Evolutionary conservation across 2,113 vertebrate species (phyloP).

Genomic region (Lophochroa leadbeateri): DNA sequence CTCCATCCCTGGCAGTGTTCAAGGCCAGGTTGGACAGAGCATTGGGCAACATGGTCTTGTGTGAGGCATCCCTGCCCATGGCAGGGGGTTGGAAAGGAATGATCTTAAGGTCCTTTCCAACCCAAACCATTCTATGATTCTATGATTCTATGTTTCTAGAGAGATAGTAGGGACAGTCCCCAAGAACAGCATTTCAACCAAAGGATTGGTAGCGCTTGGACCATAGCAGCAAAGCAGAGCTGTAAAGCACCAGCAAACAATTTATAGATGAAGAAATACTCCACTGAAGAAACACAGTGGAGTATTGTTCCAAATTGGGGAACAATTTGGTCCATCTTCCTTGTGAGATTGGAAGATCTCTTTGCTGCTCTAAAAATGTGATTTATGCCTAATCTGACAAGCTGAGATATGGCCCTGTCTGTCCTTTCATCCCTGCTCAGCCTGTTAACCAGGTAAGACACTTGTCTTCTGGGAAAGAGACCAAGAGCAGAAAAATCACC

Average conservation of each 20-base stretch:
- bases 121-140: too few relatives aligned
- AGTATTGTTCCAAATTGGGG: too few relatives aligned
- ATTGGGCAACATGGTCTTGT: too few relatives aligned
- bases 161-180: neutral
- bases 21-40: too few relatives aligned
- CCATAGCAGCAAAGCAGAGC: neutral
- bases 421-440: neutral
- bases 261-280: neutral
- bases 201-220: neutral
- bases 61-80: too few relatives aligned
- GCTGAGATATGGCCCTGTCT: accelerated
- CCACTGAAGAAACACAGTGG: too few relatives aligned
- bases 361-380: neutral
- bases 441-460: neutral
- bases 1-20: too few relatives aligned
- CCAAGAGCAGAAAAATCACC: neutral
- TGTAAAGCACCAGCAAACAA: neutral
- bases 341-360: neutral
- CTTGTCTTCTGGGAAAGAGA: neutral
- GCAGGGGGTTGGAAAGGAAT: too few relatives aligned
- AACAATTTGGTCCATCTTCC: neutral
- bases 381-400: neutral
- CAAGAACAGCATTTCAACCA: neutral
- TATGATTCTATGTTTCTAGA: neutral
- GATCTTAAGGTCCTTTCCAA: too few relatives aligned